Evolutionary conservation across 2,113 vertebrate genomes (phyloP).

Genomic region (Tragelaphus strepsiceros): DNA sequence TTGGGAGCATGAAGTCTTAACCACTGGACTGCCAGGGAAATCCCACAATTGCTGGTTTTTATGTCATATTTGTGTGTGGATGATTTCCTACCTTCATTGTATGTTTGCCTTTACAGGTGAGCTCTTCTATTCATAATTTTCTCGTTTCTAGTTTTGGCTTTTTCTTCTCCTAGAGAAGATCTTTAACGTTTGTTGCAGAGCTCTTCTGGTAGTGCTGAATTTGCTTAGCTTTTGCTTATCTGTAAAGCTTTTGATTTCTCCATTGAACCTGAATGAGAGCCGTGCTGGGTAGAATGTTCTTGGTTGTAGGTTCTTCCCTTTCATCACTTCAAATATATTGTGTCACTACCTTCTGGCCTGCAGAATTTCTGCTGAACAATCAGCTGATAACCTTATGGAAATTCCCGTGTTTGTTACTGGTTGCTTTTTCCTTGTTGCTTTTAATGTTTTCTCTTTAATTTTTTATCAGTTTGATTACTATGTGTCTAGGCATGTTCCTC

Average conservation of each 20-base stretch:
- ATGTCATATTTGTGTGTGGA: neutral
- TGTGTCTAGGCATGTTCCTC: neutral
- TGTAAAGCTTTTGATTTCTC: neutral
- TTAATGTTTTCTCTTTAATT: neutral
- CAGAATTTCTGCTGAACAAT: neutral
- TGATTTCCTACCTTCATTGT: neutral
- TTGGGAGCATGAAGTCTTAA: neutral
- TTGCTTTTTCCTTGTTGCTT: neutral
- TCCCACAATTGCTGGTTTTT: neutral
- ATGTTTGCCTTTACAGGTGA: neutral
- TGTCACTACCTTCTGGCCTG: neutral
- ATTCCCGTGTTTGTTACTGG: neutral
- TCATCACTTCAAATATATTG: neutral
- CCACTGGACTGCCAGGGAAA: neutral
- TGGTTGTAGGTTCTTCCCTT: neutral
- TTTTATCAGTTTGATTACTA: neutral
- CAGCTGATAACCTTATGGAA: neutral
- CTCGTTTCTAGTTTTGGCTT: neutral
- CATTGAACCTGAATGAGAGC: neutral
- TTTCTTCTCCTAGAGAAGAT: neutral
- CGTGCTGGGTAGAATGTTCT: neutral
- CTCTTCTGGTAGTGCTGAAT: neutral
- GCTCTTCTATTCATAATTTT: neutral
- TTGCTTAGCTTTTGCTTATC: neutral
- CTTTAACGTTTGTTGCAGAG: neutral